Base-by-base conservation (phyloP, 1,140 invertebrate genomes). In the Diabrotica undecimpunctata region DNA sequence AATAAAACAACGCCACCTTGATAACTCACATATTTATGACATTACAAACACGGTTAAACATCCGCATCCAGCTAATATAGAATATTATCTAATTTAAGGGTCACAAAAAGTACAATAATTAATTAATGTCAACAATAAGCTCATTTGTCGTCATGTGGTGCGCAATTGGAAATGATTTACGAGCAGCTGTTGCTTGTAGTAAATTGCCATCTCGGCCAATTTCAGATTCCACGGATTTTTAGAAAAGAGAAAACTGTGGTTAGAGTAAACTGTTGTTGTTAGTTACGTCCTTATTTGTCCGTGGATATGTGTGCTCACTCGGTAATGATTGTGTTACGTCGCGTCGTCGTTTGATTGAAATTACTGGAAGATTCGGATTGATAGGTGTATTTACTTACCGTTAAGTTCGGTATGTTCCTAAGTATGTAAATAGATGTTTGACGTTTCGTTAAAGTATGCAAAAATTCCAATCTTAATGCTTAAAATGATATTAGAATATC, bases 101-200 rank as follows among this genome's bases (percentile, higher is more conserved):
- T 6, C 41, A 46, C 8, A 46, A 46, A 46, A 46, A 46, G n/a
- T 8, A 46, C 41, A 46, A 46, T 6, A 46, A 46, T 46, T 46
- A 46, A 46, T 46, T 46, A 46, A 46, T 6, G 41, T 46, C 41
- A 46, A 46, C 41, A 46, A 46, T 46, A 46, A 46, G 41, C 41
- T 46, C 41, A 46, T 46, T 46, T 46, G 41, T 46, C 41, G 8
- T 46, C n/a, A 10, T 46, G n/a, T 10, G n/a, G 3, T 46, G n/a
- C 41, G 41, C 41, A 46, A 46, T 46, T 46, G 41, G 41, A 46
- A 46, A 46, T 46, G 41, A 46, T 46, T 46, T 46, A 46, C 41
- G 3, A 46, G 41, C 41, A 46, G 41, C 41, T 46, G 41, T n/a
- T 46, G 8, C 41, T 46, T 6, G 41, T 46, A 46, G 41, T 46